phyloP scores from a whole-genome alignment of 2,113 vertebrate genomes.

The Myotis lucifugus region DNA sequence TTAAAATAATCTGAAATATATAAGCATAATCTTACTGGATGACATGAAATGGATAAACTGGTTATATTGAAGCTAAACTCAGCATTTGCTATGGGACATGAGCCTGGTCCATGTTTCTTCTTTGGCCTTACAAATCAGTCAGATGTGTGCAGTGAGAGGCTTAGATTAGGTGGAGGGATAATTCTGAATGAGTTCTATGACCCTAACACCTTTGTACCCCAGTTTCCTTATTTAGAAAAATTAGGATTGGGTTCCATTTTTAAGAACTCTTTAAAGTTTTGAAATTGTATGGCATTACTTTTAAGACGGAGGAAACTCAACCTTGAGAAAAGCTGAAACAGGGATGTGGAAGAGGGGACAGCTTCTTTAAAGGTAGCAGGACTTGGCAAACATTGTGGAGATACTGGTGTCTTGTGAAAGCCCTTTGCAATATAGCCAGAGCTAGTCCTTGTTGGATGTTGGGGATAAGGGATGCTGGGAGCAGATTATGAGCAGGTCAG shows the following conservation, averaged over 20 bases:
- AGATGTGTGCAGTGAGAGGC: background rate
- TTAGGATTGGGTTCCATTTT: background rate
- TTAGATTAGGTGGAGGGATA: background rate
- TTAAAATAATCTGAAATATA: slow-evolving; percentile 1
- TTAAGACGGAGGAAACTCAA: background rate
- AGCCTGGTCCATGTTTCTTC: background rate
- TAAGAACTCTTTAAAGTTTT: background rate
- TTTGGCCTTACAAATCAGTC: background rate
- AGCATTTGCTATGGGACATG: background rate
- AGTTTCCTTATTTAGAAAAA: slow-evolving; percentile 42
- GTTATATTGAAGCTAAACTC: background rate
- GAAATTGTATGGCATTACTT: background rate
- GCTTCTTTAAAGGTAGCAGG: background rate
- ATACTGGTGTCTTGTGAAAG: background rate
- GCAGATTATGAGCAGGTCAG: background rate
- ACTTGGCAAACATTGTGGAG: background rate
- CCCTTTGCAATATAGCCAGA: background rate
- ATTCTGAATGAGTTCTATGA: background rate
- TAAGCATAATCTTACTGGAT: background rate
- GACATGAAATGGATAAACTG: background rate
- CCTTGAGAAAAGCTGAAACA: background rate
- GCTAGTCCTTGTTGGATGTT: background rate
- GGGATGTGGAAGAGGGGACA: background rate
- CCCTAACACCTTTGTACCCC: background rate
- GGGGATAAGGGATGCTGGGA: background rate